These are phyloP conservation scores for Larimichthys crocea DNA, from an alignment of 2,113 vertebrate genomes.

Conservation along the genomic window DNA sequence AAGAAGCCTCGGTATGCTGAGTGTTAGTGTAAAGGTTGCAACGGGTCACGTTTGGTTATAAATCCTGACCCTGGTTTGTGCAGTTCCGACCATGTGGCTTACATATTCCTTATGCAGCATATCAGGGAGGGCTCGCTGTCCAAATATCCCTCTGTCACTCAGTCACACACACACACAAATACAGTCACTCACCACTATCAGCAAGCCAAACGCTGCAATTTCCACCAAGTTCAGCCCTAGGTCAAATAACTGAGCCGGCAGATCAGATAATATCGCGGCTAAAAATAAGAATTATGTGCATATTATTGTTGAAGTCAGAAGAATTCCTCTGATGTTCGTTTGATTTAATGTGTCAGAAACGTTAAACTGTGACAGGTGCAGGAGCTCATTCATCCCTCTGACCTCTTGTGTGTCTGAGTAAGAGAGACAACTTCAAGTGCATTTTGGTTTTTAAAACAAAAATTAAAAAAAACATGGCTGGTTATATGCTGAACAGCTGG, in stretches of 20 bases:
- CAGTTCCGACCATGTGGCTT: slow-evolving; percentile 39
- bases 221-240: slow-evolving; percentile 71
- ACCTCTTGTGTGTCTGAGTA: neutral
- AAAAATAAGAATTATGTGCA: neutral
- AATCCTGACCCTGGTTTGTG: slow-evolving; percentile 48
- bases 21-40: slow-evolving; percentile 7
- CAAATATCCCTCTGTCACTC: slow-evolving; percentile 49
- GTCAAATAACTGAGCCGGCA: slow-evolving; percentile 61
- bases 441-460: neutral
- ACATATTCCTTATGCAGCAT: slow-evolving; percentile 57
- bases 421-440: neutral
- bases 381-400: neutral
- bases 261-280: slow-evolving; percentile 33
- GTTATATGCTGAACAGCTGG: slow-evolving; percentile 55
- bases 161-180: neutral
- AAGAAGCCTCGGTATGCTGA: neutral
- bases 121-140: slow-evolving; percentile 54
- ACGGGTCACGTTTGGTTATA: slow-evolving; percentile 12
- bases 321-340: neutral
- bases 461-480: neutral
- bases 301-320: neutral
- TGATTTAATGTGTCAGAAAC: slow-evolving; percentile 19
- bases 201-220: slow-evolving; percentile 62
- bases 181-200: slow-evolving; percentile 48
- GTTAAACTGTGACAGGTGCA: slow-evolving; percentile 10